These are phyloP conservation scores for Diabrotica balteata DNA, from an alignment of 2,888 invertebrate species.

Conservation along the genomic window DNA sequence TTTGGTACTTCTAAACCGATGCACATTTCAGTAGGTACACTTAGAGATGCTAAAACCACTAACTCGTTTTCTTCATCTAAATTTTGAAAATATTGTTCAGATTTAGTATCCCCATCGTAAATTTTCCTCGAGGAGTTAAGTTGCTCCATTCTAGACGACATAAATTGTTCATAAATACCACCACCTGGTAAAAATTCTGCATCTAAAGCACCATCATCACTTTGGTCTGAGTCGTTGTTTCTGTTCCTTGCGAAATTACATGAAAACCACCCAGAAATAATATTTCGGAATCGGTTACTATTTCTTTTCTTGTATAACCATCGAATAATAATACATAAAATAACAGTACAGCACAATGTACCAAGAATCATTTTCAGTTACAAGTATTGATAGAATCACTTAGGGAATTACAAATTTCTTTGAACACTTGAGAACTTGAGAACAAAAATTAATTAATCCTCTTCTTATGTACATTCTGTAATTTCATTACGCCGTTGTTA, in stretches of 20 bases:
- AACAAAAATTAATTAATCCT: too few species aligned
- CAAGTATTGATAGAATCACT: slow-evolving; percentile 16
- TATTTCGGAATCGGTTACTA: slow-evolving; percentile 4
- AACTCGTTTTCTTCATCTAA: slow-evolving; percentile 37
- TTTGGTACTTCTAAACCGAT: slow-evolving; percentile 36
- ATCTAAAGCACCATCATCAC: slow-evolving; percentile 27
- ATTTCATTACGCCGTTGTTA: slow-evolving; percentile 27
- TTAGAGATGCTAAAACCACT: slow-evolving; percentile 37
- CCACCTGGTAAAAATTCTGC: slow-evolving; percentile 36
- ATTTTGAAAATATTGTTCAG: slow-evolving; percentile 29
- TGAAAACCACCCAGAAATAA: too few species aligned
- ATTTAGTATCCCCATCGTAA: slow-evolving; percentile 10
- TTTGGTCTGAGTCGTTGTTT: slow-evolving; percentile 18
- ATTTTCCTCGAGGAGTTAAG: slow-evolving; percentile 18
- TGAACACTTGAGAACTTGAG: slow-evolving; percentile 26
- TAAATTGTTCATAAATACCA: slow-evolving; percentile 35
- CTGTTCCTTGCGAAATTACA: slow-evolving; percentile 15
- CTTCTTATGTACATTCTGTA: slow-evolving; percentile 26
- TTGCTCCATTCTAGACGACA: slow-evolving; percentile 30
- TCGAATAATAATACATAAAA: slow-evolving; percentile 33
- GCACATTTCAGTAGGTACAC: slow-evolving; percentile 35
- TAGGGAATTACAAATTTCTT: slow-evolving; percentile 26
- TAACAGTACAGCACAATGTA: slow-evolving; percentile 29
- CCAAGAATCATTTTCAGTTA: slow-evolving; percentile 10
- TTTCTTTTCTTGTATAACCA: slow-evolving; percentile 32